Base-by-base conservation (phyloP, 2,797 vertebrate species). In the Odontamblyopus rebecca region DNA sequence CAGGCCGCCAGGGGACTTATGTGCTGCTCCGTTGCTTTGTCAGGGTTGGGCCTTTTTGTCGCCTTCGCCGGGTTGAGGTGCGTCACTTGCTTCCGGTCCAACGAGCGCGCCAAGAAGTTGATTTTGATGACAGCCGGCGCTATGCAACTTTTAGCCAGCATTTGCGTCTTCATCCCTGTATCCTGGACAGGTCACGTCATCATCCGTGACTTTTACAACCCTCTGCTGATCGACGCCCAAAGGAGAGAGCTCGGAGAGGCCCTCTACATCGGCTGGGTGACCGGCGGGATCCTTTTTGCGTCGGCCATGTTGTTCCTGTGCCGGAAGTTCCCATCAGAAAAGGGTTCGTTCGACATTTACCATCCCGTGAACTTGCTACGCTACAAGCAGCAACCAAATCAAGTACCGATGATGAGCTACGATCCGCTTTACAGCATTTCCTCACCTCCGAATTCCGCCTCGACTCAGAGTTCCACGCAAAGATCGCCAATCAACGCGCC, bases 181-280 rank as follows among this genome's bases (percentile, higher is more conserved):
- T 97, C 94, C 41, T 98, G 96, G 96, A 95, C 95, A 0, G 97
- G 89, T 7, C 90, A 93, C 12, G 88, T 79, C 72, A 95, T 99
- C 81, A 93, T 99, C 27, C 87, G 15, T 0, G 95, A 98, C 27
- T 98, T 99, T 89, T 95, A 96, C 76, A 92, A 96, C 78, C 96
- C 96, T 0, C 59, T 89, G 26, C 79, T 98, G 60, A 93, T 95
- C 0, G 74, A 74, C 0, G 93, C 95, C 1, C 94, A 95, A 82
- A 95, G 96, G 19, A 81, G 95, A 57, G 98, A 99, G 82, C 90
- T 99, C 23, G 98, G 98, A 6, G 95, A 95, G 0, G 96, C 97
- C 0, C 95, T 99, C 0, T 99, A 95, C 69, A 90, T 99, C 0
- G 98, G 97, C 12, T 99, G 98, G 97, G 89, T 93, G 16, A 95